Base-by-base conservation (phyloP, 2,797 vertebrate species). In the Psittacula echo region DNA sequence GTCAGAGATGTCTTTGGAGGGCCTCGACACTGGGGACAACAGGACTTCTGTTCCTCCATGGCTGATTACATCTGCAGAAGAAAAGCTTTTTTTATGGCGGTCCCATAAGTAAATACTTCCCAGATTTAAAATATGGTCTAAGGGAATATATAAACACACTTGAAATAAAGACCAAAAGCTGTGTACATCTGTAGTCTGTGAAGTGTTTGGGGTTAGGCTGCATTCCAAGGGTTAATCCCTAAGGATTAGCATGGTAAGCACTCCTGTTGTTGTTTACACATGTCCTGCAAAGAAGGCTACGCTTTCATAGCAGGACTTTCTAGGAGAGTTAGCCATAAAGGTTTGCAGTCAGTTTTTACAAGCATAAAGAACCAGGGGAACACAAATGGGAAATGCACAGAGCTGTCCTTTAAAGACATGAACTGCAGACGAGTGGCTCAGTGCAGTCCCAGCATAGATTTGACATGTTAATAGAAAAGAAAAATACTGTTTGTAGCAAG, bases 211-310 rank as follows among this genome's bases (percentile, higher is more conserved):
- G 76, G 94, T 97, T 94, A 93, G 90, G 85, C 26, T 9, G 71
- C 58, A 90, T 93, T 92, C 88, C 88, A 94, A 78, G 95, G 86
- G 93, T 97, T 97, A 97, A 95, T 95, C 95, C 58, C 44, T 42
- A 37, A 62, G 65, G 90, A 94, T 97, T 96, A 96, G 68, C n/a
- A 13, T 79, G 65, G 88, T 84, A 94, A 89, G 27, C 70, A 67
- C 51, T 96, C 80, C 27, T 92, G 72, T 70, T 94, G 81, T 77
- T 95, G 89, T 95, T 95, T 95, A 92, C 93, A 96, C 39, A 13
- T 24, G 48, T 90, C 87, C 51, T 96, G 94, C 77, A 78, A 95
- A 93, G 81, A 83, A 93, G 73, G 66, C 66, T 70, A n/a, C 94
- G 90, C 90, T 95, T 95, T 92, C 86, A 81, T 85, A 91, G 89